Percentiles rank a stretch among this genome's conserved stretches.
Evolutionary conservation across 2,888 invertebrate species (phyloP).

Genomic region (Lamellibrachia satsuma): DNA sequence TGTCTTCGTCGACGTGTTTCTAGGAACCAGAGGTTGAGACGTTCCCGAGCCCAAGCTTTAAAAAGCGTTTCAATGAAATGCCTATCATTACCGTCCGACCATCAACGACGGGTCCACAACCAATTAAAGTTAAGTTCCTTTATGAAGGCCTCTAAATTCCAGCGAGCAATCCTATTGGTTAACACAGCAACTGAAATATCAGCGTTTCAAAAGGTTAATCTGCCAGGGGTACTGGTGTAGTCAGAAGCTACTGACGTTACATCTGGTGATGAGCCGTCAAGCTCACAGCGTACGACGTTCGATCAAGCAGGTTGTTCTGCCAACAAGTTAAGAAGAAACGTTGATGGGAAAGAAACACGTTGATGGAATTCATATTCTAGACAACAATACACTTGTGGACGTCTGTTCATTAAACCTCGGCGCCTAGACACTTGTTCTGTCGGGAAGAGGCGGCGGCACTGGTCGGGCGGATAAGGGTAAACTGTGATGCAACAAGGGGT

Average conservation of each 20-base stretch:
- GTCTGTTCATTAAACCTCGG: not conserved
- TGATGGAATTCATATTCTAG: not conserved
- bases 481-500: not conserved
- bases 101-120: no score
- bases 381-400: not conserved
- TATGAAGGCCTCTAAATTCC: no score
- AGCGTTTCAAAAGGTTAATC: no score
- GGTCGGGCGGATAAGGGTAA: not conserved
- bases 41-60: no score
- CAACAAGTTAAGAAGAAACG: not conserved
- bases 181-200: no score
- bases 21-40: no score
- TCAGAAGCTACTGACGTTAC: not conserved
- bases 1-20: no score
- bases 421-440: not conserved
- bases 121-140: no score
- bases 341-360: not conserved
- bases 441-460: not conserved
- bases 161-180: no score
- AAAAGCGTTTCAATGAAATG: no score
- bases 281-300: not conserved
- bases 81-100: no score
- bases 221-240: no score
- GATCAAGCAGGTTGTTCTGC: not conserved
- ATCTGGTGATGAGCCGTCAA: not conserved